Evolutionary conservation across 35 echinoderm and acorn worm species (phyloP), one percentile per base, ranked within the genome.

Genomic region (Apostichopus parvimensis): DNA sequence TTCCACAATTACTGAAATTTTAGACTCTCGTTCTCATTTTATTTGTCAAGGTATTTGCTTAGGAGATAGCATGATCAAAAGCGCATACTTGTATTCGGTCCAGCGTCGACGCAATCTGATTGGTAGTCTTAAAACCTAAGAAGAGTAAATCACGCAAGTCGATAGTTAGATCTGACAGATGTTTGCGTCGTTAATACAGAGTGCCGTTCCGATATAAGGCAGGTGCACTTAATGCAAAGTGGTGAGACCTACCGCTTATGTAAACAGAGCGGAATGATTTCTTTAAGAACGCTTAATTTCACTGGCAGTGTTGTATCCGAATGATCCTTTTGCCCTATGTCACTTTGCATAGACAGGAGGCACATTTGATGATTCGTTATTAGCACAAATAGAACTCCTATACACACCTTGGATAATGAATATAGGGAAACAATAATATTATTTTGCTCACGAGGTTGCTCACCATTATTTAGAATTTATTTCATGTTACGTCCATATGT

Each of bases 171-270:
- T 18, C 71, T 75, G 71, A 75, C 71, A 75, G 71, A 75, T 75
- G 71, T 75, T 75, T 75, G 71, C 17, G 71, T 75, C 71, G 71
- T 75, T 75, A 75, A 75, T 75, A 75, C 17, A 75, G 71, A 75
- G 71, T 18, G n/a, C 17, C 71, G 71, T 75, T 75, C 17, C 6
- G 71, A 75, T 14, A 75, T 6, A 75, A 75, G 13, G 71, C 71
- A 75, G 71, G 71, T 75, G 71, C 71, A 75, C 71, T 75, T 75
- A 75, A 20, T 75, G 71, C 71, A 75, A n/a, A 75, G 21, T 75
- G 71, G 17, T 75, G 8, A 75, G 71, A 18, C 20, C n/a, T 75
- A 75, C 20, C 71, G 71, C 71, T 75, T 75, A 75, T 75, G 71
- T 75, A 75, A 75, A 75, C 71, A 75, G 21, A 18, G 71, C 71